Conservation (phyloP, 2,888 invertebrate genomes). For the Dusona sp. region DNA sequence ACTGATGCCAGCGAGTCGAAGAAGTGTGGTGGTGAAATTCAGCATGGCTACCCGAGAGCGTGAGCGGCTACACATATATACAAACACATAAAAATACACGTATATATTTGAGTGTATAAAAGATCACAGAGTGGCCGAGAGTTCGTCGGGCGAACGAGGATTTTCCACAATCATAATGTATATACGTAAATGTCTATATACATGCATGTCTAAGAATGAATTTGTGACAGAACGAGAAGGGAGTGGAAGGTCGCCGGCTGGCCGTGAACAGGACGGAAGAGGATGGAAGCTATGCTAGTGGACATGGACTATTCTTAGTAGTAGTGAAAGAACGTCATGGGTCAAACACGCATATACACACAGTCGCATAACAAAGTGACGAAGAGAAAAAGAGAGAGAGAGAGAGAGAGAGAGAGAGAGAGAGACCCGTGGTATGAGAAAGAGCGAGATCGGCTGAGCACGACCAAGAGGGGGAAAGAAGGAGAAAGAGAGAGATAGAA, state of each 20-base stretch:
- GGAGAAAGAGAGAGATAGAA: conserved; percentile 45
- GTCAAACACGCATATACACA: conserved; percentile 22
- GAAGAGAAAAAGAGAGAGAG: not conserved
- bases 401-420: conserved; percentile 1
- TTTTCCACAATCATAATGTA: conserved; percentile 12
- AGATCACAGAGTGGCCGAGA: conserved; percentile 47
- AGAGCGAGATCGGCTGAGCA: not conserved
- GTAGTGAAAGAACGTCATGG: conserved; percentile 48
- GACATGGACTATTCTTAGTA: conserved; percentile 5
- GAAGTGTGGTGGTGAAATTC: conserved; percentile 71
- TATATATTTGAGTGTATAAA: conserved; percentile 25
- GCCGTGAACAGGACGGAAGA: conserved; percentile 64
- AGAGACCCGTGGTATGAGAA: not conserved
- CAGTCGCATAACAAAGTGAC: not conserved
- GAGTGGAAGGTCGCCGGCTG: conserved; percentile 69
- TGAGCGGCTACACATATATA: conserved; percentile 23
- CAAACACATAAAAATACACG: not conserved
- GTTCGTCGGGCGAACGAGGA: conserved; percentile 52
- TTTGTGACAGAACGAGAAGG: conserved; percentile 43
- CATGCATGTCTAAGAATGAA: conserved; percentile 6
- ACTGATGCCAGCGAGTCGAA: conserved; percentile 73
- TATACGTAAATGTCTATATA: not conserved
- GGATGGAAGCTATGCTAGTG: conserved; percentile 42
- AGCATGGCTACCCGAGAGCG: conserved; percentile 69
- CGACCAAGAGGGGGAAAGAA: conserved; percentile 19